Base-by-base conservation (phyloP, 2,797 vertebrate genomes). In the Labroides dimidiatus region DNA sequence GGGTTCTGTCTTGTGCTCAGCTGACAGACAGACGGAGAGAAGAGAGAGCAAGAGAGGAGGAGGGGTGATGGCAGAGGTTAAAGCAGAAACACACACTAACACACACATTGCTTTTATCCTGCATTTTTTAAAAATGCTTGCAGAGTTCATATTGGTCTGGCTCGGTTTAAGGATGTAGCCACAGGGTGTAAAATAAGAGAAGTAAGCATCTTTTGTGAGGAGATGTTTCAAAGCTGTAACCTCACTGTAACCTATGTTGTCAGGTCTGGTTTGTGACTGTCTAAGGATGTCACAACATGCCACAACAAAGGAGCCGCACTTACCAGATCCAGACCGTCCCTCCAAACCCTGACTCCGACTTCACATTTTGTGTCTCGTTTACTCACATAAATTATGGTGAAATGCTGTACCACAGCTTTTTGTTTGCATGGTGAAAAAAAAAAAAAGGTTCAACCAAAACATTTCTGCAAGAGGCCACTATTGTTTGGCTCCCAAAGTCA, bases 1-100 rank as follows among this genome's bases (percentile, higher is more conserved):
- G n/a, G 73, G 81, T 74, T 78, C 81, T 66, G 86, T 79, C 76
- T 84, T 80, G 64, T 75, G 81, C 87, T 86, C 74, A 69, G 77
- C 77, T 84, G 77, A 85, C 67, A 78, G 65, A 69, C 75, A 79
- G 62, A 65, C 78, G 44, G 84, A 64, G 57, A 36, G 47, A 37
- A 10, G 50, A 33, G 50, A 41, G 43, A 45, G 43, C 6, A 17
- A 37, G 36, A 37, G 49, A 30, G 49, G 20, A 10, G 24, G 48
- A 19, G 27, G 39, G 17, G 27, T 52, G 68, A 64, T 45, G 36
- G 57, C 56, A 47, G 69, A 75, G 70, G 62, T 64, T 56, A 59
- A 49, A 75, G 70, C 47, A 56, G 49, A 78, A 48, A 68, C 36
- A 51, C 24, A 65, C 69, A 48, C 30, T 52, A 42, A 30, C 37